Evolutionary conservation across 2,888 invertebrate genomes (phyloP), one percentile per base, ranked within the genome.

Genomic region (Caenorhabditis plicata): DNA sequence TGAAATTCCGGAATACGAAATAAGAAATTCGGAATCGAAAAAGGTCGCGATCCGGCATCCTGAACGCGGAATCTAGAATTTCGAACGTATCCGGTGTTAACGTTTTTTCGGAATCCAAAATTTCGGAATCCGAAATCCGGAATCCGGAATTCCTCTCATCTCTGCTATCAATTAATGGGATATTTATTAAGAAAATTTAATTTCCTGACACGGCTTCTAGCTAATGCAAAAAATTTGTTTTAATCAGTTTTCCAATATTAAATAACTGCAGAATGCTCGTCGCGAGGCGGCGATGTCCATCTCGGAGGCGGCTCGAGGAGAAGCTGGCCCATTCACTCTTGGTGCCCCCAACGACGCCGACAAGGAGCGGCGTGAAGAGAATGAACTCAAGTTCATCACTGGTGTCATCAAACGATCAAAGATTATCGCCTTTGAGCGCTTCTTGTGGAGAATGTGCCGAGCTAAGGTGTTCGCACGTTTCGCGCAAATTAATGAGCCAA

Each of bases 391-490:
- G 66, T 96, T 96, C 86, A 91, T 96, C 72, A 93, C 96, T 80
- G 98, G 96, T 68, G 94, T 95, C 58, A 92, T 98, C 77, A 86
- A 90, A 47, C 87, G 93, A 46, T 93, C 93, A 83, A 87, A 92
- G 64, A 88, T 95, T 66, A 90, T 92, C 29, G 89, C 93, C 11
- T 98, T 98, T 84, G 95, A 95, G 85, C 87, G 95, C 26, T 92
- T 96, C 90, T 83, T 98, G 71, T 96, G 96, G 95, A 87, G 95
- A 73, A 93, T 93, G 39, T 95, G 94, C 81, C 87, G 94, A 57
- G 95, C 95, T 68, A 93, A 95, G 92, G 78, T 78, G 31, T 78
- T 65, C 63, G 53, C 70, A 25, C 64, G 75, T 22, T 68, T 73
- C 19, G 46, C 64, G 5, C 72, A 71, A 41, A 66, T 77, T 47